A percentile compares a stretch with the other conserved stretches of the same genome.
phyloP scores from a whole-genome alignment of 92 coral and sea anemone genomes.

The Epizoanthus stellaris region DNA sequence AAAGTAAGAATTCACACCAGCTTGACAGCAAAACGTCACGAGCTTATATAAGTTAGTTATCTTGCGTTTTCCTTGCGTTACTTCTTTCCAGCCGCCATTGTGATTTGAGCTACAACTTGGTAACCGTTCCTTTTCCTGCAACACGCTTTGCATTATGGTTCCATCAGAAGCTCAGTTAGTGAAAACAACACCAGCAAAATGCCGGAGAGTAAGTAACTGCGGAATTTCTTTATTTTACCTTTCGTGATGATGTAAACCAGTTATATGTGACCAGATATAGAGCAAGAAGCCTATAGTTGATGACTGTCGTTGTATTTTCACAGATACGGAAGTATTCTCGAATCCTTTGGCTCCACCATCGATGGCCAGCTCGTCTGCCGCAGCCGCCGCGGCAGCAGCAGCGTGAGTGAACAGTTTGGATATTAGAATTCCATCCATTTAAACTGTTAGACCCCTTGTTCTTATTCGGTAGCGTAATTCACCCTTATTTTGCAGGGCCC shows the following conservation, averaged over 20 bases:
- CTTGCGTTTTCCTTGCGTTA: too few species aligned
- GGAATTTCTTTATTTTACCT: background rate
- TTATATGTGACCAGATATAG: background rate
- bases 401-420: constrained; percentile 33
- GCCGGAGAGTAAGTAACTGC: constrained; percentile 34
- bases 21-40: background rate
- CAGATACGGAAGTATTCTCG: constrained; percentile 82
- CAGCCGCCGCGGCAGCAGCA: constrained; percentile 60
- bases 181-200: background rate
- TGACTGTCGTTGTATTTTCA: constrained; percentile 4
- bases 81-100: too few species aligned
- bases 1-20: background rate
- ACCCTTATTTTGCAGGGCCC: constrained; percentile 45
- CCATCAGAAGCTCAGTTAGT: too few species aligned
- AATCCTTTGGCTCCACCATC: constrained; percentile 97
- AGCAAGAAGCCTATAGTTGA: background rate
- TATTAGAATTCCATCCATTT: background rate
- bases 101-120: too few species aligned
- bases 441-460: background rate
- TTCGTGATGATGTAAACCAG: background rate
- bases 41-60: too few species aligned
- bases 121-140: too few species aligned
- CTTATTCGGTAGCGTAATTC: background rate
- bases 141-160: too few species aligned
- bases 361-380: constrained; percentile 53